A percentile compares a stretch with the other conserved stretches of the same genome.
These are phyloP conservation scores for Drosophila prostipennis DNA, from an alignment of 2,888 invertebrate genomes.

Conservation along the genomic window DNA sequence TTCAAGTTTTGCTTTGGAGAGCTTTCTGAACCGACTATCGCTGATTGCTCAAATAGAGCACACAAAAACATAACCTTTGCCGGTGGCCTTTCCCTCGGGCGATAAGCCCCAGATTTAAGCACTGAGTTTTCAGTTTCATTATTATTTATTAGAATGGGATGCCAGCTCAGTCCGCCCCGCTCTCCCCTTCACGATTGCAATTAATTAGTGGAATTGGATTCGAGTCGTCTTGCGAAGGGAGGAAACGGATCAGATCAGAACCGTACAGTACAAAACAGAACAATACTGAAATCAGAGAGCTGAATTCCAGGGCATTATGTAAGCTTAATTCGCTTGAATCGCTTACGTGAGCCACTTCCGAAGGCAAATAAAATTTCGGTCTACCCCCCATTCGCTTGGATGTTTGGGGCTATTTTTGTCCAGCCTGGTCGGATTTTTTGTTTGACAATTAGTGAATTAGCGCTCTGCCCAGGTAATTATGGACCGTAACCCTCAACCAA, in stretches of 20 bases:
- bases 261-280: constrained; percentile 10
- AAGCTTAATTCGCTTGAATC: constrained; percentile 27
- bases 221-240: constrained; percentile 17
- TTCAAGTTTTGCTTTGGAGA: not conserved
- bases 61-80: constrained; percentile 58
- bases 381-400: constrained; percentile 3
- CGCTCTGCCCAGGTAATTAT: constrained; percentile 41
- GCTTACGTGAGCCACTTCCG: constrained; percentile 31
- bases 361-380: constrained; percentile 26
- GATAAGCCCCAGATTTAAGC: constrained; percentile 54
- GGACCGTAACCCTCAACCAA: constrained; percentile 3
- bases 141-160: constrained; percentile 27
- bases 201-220: constrained; percentile 53
- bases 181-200: constrained; percentile 44
- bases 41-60: constrained; percentile 23
- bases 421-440: not conserved
- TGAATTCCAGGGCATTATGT: constrained; percentile 19
- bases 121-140: constrained; percentile 51
- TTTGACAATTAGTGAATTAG: constrained; percentile 47
- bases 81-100: constrained; percentile 63
- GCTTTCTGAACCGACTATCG: constrained; percentile 3
- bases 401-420: constrained; percentile 3
- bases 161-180: not conserved
- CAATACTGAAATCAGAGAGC: constrained; percentile 16
- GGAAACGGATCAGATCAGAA: not conserved